Percentiles rank a stretch among this genome's conserved stretches.
phyloP scores from a whole-genome alignment of 2,113 vertebrate genomes.

The Eubucco bourcierii region DNA sequence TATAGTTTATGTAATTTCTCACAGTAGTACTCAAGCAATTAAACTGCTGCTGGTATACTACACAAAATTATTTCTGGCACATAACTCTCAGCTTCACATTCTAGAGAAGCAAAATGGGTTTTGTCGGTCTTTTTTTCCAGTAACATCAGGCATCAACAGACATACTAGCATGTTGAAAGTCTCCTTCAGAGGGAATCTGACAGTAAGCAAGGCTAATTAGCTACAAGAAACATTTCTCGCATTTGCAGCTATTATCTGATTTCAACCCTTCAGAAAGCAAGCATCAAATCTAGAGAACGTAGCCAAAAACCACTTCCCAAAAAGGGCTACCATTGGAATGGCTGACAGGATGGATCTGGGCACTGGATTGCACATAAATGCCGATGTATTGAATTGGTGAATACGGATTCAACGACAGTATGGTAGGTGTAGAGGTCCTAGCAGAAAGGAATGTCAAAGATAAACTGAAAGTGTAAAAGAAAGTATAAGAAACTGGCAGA shows the following conservation, averaged over 20 bases:
- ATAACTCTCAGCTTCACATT: neutral
- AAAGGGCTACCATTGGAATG: neutral
- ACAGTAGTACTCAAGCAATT: neutral
- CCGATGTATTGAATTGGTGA: neutral
- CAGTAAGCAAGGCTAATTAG: neutral
- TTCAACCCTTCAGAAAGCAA: neutral
- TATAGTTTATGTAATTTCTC: neutral
- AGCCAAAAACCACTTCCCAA: neutral
- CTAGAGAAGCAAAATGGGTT: neutral
- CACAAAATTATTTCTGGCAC: neutral
- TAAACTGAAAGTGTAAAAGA: neutral
- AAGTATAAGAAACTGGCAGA: neutral
- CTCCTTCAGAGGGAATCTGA: neutral
- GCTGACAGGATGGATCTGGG: neutral
- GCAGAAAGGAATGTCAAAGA: neutral
- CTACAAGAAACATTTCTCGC: neutral
- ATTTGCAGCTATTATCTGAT: neutral
- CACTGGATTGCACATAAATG: neutral
- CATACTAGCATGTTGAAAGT: neutral
- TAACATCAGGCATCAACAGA: neutral
- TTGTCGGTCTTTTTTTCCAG: neutral
- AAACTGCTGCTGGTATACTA: neutral
- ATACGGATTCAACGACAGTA: neutral
- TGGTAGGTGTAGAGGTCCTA: neutral
- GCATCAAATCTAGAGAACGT: neutral